phyloP scores from a whole-genome alignment of 2,113 vertebrate genomes.

The human region GRCh38 chr19:55620501-55621000 shows the following conservation, averaged over 20 bases:
- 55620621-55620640: background rate
- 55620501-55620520: background rate
- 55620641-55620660: background rate
- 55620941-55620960: background rate
- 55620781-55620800: background rate
- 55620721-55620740: constrained; percentile 9
- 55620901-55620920: background rate
- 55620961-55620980: background rate
- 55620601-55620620: background rate
- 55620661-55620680: background rate
- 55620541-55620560: background rate
- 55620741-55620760: constrained; percentile 62
- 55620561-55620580: background rate
- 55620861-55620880: background rate
- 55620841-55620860: background rate
- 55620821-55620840: background rate
- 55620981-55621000: background rate
- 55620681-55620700: background rate
- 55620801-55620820: background rate
- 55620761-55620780: constrained; percentile 10
- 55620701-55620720: background rate
- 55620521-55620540: background rate
- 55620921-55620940: background rate
- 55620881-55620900: background rate
- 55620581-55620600: background rate